Conservation (phyloP, 2,888 invertebrate species). For the Metalampra italica region DNA sequence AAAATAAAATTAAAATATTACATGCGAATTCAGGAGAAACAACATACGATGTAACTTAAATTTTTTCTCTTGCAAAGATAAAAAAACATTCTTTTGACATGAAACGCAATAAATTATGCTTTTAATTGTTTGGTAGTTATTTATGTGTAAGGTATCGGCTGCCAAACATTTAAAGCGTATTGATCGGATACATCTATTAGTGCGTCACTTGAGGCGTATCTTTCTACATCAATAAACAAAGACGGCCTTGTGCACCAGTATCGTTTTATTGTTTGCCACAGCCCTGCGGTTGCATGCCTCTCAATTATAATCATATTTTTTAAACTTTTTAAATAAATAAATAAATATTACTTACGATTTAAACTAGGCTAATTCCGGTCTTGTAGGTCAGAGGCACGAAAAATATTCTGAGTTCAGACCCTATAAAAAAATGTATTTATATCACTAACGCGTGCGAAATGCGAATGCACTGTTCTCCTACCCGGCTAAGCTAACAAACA, state of each 20-base stretch:
- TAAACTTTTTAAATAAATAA: not conserved
- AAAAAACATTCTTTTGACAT: not conserved
- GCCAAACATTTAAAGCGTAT: conserved; percentile 18
- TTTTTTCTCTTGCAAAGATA: too few relatives aligned
- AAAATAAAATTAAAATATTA: too few relatives aligned
- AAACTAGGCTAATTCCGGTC: too few relatives aligned
- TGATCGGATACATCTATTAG: conserved; percentile 23
- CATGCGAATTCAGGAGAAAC: too few relatives aligned
- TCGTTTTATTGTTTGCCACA: conserved; percentile 66
- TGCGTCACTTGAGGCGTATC: conserved; percentile 40
- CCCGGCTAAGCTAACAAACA: too few relatives aligned
- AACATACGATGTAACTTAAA: too few relatives aligned
- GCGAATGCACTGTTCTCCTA: too few relatives aligned
- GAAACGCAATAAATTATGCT: conserved; percentile 8
- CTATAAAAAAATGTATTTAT: too few relatives aligned
- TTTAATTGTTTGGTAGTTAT: conserved; percentile 11
- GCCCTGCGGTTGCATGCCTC: conserved; percentile 49
- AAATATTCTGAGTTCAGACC: too few relatives aligned
- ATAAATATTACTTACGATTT: too few relatives aligned
- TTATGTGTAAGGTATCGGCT: conserved; percentile 13
- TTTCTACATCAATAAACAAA: conserved; percentile 68
- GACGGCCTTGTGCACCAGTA: conserved; percentile 60
- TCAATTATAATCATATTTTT: conserved; percentile 22
- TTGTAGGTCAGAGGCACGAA: too few relatives aligned
- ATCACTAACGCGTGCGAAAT: too few relatives aligned